A percentile compares a stretch with the other conserved stretches of the same genome.
These are phyloP conservation scores for Poecilus cupreus DNA, from an alignment of 2,888 invertebrate genomes.

Conservation along the genomic window DNA sequence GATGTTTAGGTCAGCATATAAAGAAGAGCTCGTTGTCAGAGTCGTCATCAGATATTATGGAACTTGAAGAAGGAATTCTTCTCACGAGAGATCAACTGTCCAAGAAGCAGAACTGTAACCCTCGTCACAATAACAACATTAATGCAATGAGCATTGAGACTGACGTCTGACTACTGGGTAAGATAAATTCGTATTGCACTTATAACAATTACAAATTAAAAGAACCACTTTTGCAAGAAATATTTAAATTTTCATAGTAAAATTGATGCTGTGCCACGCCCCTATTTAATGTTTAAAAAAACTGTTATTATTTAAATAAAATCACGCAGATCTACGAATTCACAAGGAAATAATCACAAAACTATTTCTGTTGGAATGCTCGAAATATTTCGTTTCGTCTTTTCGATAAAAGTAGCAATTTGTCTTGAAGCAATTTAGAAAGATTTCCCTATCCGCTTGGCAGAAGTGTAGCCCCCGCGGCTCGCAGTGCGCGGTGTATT, in stretches of 20 bases:
- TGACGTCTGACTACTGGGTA: conserved; percentile 96
- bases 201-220: no score
- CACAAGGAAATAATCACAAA: not conserved
- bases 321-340: no score
- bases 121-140: conserved; percentile 85
- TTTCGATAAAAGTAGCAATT: conserved; percentile 12
- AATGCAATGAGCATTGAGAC: conserved; percentile 93
- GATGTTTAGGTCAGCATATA: conserved; percentile 85
- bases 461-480: conserved; percentile 16
- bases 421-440: conserved; percentile 8
- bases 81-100: conserved; percentile 78
- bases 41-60: conserved; percentile 93
- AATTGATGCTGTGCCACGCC: not conserved
- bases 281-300: not conserved
- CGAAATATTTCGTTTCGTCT: not conserved
- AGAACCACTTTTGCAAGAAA: not conserved
- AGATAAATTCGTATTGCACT: conserved; percentile 66
- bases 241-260: not conserved
- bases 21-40: conserved; percentile 93
- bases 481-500: conserved; percentile 19
- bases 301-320: not conserved
- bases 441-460: conserved; percentile 7
- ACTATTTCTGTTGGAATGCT: not conserved
- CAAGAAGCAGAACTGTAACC: conserved; percentile 83
- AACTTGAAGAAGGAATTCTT: conserved; percentile 90